Conservation (phyloP, 2,113 vertebrate genomes). For the Triplophysa tibetana region DNA sequence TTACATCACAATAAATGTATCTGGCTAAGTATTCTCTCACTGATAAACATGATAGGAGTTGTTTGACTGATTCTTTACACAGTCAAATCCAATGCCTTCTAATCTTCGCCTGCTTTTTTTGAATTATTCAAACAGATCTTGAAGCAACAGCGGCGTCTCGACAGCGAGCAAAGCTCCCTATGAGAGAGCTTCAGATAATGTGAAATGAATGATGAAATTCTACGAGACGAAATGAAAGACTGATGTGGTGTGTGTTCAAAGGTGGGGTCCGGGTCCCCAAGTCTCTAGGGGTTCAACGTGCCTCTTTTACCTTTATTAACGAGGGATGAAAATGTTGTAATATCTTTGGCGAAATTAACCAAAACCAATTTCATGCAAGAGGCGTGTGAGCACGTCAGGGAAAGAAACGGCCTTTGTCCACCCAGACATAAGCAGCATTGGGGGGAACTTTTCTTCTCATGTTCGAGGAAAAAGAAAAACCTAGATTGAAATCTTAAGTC, state of each 20-base stretch:
- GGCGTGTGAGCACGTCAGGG: slow-evolving; percentile 50
- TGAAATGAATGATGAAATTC: slow-evolving; percentile 80
- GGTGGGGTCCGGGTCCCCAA: slow-evolving; percentile 68
- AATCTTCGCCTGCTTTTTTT: slow-evolving; percentile 60
- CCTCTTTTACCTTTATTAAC: slow-evolving; percentile 69
- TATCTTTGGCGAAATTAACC: slow-evolving; percentile 69
- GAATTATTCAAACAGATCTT: slow-evolving; percentile 71
- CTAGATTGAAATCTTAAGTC: slow-evolving; percentile 71
- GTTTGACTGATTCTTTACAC: slow-evolving; percentile 44
- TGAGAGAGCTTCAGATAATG: slow-evolving; percentile 69
- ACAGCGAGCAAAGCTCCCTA: slow-evolving; percentile 59
- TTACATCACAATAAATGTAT: slow-evolving; percentile 23
- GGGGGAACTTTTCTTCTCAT: slow-evolving; percentile 65
- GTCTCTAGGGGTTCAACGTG: slow-evolving; percentile 63
- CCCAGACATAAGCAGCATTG: slow-evolving; percentile 58
- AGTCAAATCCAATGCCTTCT: slow-evolving; percentile 54
- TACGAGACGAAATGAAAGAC: slow-evolving; percentile 75
- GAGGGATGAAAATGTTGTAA: slow-evolving; percentile 66
- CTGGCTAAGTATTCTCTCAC: slow-evolving; percentile 7
- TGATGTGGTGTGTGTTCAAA: slow-evolving; percentile 69
- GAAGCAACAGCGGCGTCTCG: slow-evolving; percentile 64
- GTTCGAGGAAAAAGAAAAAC: slow-evolving; percentile 66
- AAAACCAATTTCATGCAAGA: slow-evolving; percentile 68
- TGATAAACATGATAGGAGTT: slow-evolving; percentile 41
- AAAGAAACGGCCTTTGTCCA: slow-evolving; percentile 61